Evolutionary conservation across 2,797 vertebrate species (phyloP), one percentile per base, ranked within the genome.

Genomic region (Pelobates cultripes): DNA sequence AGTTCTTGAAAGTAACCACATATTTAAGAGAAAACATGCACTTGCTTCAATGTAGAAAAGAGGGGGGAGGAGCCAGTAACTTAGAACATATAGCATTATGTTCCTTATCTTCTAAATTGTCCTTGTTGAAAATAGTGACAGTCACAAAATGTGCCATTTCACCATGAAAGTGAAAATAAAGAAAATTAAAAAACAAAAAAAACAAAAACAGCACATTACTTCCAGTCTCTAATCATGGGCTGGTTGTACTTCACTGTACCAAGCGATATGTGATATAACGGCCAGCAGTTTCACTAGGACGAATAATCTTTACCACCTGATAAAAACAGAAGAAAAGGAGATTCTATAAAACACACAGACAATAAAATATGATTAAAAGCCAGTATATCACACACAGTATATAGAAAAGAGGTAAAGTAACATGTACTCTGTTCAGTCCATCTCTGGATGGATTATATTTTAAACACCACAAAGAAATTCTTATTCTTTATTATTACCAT

Each of bases 241-340:
- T 12, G 8, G 40, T 14, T 10, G 12, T 15, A 7, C 28, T 4
- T 88, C 87, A 98, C 91, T 98, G 97, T 77, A 99, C 98, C 86
- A 99, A 93, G n/a, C 98, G 92, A 93, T 99, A 98, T 61, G 97
- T 99, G 92, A 99, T 99, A 91, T 98, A 99, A 53, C 97, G 92
- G 43, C 97, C 97, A 0, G 98, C 98, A 0, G 97, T 99, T 91
- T 99, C 97, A 7, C 98, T 99, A 0, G 97, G 97, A 73, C 98
- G 89, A 76, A 99, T 99, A 86, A 99, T 99, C 92, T 99, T 99
- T 78, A 99, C 97, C 4, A 99, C 97, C 97, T 99, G 85, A 0
- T 15, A 76, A 82, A 55, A 17, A 40, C 3, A 14, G 1, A 3
- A 14, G 55, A 1, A 57, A 57, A 51, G 10, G 10, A 51, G 10